These are phyloP conservation scores for Aphyosemion australe DNA, from an alignment of 2,113 vertebrate genomes.

Conservation along the genomic window DNA sequence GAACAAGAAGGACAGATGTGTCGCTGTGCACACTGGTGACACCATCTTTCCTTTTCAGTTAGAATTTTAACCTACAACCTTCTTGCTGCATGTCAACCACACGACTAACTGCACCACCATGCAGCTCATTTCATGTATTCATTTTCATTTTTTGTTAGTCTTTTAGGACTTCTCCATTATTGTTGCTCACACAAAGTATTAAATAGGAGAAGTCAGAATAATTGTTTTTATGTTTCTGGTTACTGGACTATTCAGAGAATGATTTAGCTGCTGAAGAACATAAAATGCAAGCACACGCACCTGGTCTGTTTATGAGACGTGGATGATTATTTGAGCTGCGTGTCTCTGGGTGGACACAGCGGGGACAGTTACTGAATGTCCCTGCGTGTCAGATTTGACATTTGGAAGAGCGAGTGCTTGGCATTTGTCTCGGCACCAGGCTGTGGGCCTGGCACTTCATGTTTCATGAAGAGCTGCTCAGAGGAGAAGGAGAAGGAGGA, in stretches of 20 bases:
- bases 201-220: too few relatives aligned
- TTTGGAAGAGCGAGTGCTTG: constrained; percentile 71
- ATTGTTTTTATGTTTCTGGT: too few relatives aligned
- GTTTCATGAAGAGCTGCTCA: constrained; percentile 62
- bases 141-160: too few relatives aligned
- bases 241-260: background rate
- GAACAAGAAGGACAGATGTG: too few relatives aligned
- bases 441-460: constrained; percentile 60
- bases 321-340: constrained; percentile 56
- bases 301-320: constrained; percentile 23
- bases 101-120: too few relatives aligned
- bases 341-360: constrained; percentile 49
- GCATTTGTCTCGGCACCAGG: constrained; percentile 71
- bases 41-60: too few relatives aligned
- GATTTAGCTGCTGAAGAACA: background rate
- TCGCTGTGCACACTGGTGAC: too few relatives aligned
- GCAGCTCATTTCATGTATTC: too few relatives aligned
- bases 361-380: constrained; percentile 60
- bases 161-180: too few relatives aligned
- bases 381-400: constrained; percentile 71
- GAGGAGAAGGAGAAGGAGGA: constrained; percentile 37
- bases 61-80: too few relatives aligned
- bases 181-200: too few relatives aligned
- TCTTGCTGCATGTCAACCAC: too few relatives aligned
- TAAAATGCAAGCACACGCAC: constrained; percentile 35